Evolutionary conservation across 2,797 vertebrate species (phyloP).

Genomic region (Salarias fasciatus): DNA sequence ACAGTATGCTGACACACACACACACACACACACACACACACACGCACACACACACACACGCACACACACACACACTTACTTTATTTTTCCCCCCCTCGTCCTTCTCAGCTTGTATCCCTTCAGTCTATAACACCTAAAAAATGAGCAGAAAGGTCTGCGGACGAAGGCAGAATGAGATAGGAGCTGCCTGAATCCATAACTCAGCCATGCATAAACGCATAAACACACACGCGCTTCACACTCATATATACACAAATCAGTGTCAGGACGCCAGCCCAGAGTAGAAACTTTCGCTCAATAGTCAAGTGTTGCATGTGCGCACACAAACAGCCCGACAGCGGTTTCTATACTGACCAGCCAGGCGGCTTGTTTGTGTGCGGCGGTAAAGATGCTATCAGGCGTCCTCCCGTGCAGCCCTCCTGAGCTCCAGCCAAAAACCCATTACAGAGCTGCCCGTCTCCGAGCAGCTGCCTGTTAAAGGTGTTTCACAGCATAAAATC

Average conservation of each 20-base stretch:
- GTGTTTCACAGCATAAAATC: constrained; percentile 62
- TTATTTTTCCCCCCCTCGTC: constrained; percentile 1
- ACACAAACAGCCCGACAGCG: constrained; percentile 9
- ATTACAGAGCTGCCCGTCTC: constrained; percentile 41
- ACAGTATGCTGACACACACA: constrained; percentile 21
- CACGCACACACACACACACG: neutral
- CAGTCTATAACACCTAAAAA: constrained; percentile 55
- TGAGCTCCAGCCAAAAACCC: constrained; percentile 48
- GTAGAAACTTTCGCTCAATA: constrained; percentile 30
- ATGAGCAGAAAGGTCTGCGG: constrained; percentile 45
- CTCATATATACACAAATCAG: constrained; percentile 20
- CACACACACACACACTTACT: neutral
- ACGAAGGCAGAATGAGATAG: constrained; percentile 46
- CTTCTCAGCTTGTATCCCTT: constrained; percentile 39
- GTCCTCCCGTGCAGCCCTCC: constrained; percentile 33
- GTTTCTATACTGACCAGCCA: constrained; percentile 22
- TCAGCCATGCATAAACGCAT: constrained; percentile 54
- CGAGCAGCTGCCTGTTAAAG: constrained; percentile 62
- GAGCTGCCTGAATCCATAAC: constrained; percentile 56
- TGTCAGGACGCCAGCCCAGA: constrained; percentile 11
- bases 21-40: neutral
- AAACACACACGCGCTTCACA: constrained; percentile 27
- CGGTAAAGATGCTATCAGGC: constrained; percentile 48
- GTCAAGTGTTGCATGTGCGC: constrained; percentile 7
- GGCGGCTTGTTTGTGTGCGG: constrained; percentile 48